A percentile compares a stretch with the other conserved stretches of the same genome.
Evolutionary conservation across 2,113 vertebrate genomes (phyloP).

Genomic region (Coryphaenoides rupestris): DNA sequence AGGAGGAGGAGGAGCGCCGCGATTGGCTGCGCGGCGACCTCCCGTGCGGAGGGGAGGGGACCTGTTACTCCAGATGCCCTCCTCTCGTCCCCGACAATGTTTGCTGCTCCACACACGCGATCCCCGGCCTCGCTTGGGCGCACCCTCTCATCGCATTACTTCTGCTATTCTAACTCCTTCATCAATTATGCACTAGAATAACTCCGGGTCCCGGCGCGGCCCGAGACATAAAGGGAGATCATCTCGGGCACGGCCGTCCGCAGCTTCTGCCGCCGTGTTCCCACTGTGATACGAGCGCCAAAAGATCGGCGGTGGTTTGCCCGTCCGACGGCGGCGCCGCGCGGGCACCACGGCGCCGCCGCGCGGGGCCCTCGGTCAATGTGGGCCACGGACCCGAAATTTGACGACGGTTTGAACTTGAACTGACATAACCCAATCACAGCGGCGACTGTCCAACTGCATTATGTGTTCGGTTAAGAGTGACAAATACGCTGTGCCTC

Average conservation of each 20-base stretch:
- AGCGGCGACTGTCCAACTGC: no score
- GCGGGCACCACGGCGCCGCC: no score
- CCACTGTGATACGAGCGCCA: constrained; percentile 48
- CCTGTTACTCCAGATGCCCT: constrained; percentile 76
- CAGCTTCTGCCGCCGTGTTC: constrained; percentile 46
- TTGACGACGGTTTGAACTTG: no score
- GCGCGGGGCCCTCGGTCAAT: no score
- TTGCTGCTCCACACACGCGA: constrained; percentile 76
- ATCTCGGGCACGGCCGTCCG: constrained; percentile 38
- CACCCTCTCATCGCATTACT: constrained; percentile 83
- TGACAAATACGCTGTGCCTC: no score
- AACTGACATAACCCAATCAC: no score
- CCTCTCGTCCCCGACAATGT: constrained; percentile 74
- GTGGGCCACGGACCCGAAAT: no score
- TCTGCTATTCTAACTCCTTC: constrained; percentile 81
- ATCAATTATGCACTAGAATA: constrained; percentile 84
- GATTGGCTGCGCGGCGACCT: constrained; percentile 58
- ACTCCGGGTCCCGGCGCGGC: constrained; percentile 64
- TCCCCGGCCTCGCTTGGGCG: constrained; percentile 69
- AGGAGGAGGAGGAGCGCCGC: background rate
- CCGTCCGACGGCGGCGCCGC: no score
- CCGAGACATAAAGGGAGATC: constrained; percentile 67
- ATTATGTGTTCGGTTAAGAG: no score
- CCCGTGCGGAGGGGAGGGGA: constrained; percentile 58
- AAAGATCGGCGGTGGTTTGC: no score